Base-by-base conservation (phyloP, 2,888 invertebrate genomes). In the Meteorus colon region DNA sequence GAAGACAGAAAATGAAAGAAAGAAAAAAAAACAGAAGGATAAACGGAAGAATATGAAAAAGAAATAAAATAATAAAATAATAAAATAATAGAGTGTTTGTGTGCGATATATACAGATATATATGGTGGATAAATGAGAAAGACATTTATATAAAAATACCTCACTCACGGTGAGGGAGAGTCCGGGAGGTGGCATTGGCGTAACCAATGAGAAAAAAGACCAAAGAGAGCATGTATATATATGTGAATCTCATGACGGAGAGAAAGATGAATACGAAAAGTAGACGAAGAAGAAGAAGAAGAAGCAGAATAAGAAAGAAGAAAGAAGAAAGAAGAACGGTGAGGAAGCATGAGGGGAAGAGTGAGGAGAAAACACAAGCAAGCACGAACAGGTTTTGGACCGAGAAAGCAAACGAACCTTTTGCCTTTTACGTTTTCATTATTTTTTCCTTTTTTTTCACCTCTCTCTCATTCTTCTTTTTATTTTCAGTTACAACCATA, bases 121-220 rank as follows among this genome's bases (percentile, higher is more conserved):
- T 84, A 79, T 81, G 81, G 78, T 80, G 81, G 83, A 82, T 84
- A 84, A 85, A 85, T 84, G 79, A 81, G 81, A 80, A 81, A 82
- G 78, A 84, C 81, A 82, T 79, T 80, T 55, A 55, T 55, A 55
- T n/a, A 82, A 82, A 82, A 81, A 84, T 85, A 82, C 81, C 74
- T 75, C 41, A 75, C 67, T 77, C 71, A 59, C 71, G 59, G 72
- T 69, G 79, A 76, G 74, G 81, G 81, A 65, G 65, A 82, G 81
- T 83, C 84, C 83, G 80, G 85, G 84, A 83, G 84, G 80, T 81
- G 84, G 77, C 85, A 85, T 79, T 84, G 85, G 85, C 85, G 85
- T 85, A 84, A 81, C 68, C 73, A 55, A 65, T 10, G 63, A 66
- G 48, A 65, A 10, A 19, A 45, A 37, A 51, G 5, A 34, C 19